Conservation (phyloP, 2,797 vertebrate species). For the Remorina albescens region DNA sequence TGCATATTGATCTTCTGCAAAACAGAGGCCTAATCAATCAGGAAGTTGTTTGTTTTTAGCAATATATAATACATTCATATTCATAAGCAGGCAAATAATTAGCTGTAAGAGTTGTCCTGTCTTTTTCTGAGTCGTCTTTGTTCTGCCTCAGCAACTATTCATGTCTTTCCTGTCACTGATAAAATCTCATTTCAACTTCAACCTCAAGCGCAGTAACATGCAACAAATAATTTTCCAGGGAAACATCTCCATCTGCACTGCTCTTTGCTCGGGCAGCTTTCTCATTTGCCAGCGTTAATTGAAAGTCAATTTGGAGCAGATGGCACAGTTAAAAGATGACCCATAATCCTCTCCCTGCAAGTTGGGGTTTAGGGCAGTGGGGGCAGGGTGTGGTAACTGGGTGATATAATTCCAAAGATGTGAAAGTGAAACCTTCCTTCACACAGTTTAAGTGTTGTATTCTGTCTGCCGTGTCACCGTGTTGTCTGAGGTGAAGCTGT, state of each 20-base stretch:
- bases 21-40: conserved; percentile 23
- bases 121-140: too few species aligned
- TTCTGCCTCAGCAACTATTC: background rate
- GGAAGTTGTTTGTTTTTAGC: conserved; percentile 43
- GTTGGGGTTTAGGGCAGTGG: conserved; percentile 9
- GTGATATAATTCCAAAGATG: conserved; percentile 23
- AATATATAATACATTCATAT: conserved; percentile 1
- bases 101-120: background rate
- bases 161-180: conserved; percentile 33
- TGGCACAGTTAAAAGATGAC: conserved; percentile 69
- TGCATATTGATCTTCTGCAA: conserved; percentile 39
- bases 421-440: conserved; percentile 27
- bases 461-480: background rate
- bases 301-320: conserved; percentile 73
- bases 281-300: conserved; percentile 61
- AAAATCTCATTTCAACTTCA: conserved; percentile 34
- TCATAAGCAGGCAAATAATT: background rate
- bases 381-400: background rate
- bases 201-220: background rate
- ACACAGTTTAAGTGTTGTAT: conserved; percentile 23
- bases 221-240: conserved; percentile 4
- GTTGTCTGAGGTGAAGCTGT: conserved; percentile 29
- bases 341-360: conserved; percentile 63
- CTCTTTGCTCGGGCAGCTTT: conserved; percentile 39
- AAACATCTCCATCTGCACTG: conserved; percentile 26